Base-by-base conservation (phyloP, 64 coral and sea anemone species). In the Stylophora pistillata region DNA sequence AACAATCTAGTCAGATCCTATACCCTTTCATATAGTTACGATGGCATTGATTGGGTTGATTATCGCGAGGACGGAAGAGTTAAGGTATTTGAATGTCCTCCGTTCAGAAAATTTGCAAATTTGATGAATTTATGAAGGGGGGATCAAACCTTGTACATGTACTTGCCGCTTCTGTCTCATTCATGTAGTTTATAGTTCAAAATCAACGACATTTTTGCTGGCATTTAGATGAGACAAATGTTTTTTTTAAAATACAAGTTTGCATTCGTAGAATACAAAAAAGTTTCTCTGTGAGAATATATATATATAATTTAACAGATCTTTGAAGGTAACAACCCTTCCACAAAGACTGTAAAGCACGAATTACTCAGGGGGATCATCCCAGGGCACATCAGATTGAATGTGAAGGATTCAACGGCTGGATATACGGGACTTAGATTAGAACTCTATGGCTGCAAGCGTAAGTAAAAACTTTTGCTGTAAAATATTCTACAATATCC, bases 61-160 rank as follows among this genome's bases (percentile, higher is more conserved):
- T 87, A 87, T 74, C 29, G 71, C 16, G 86, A 87, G 31, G 55
- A 87, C 20, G 86, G 86, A 55, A 21, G 76, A 61, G 56, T 59
- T 2, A 87, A 75, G 56, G 86, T 87, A 83, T 30, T 53, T 59
- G 9, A 17, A n/a, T 58, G 78, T 81, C 16, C 13, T 2, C 2
- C 4, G 25, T 79, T 25, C 26, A 27, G 12, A n/a, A 25, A 68
- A 68, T 26, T 18, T 68, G 4, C 26, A 47, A 47, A 47, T 47
- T 47, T 47, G 37, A 7, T 47, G 37, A 47, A 7, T 47, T 47
- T 7, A 47, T 3, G 37, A 47, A 47, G 37, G 31, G 33, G 29
- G 16, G 30, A 17, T 15, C 17, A 37, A 74, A 13, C 1, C 33
- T 32, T 32, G 33, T 12, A 16, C 29, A 31, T 32, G 16, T 4